Conservation (phyloP, 2,797 vertebrate species). For the Coregonus suidteri region DNA sequence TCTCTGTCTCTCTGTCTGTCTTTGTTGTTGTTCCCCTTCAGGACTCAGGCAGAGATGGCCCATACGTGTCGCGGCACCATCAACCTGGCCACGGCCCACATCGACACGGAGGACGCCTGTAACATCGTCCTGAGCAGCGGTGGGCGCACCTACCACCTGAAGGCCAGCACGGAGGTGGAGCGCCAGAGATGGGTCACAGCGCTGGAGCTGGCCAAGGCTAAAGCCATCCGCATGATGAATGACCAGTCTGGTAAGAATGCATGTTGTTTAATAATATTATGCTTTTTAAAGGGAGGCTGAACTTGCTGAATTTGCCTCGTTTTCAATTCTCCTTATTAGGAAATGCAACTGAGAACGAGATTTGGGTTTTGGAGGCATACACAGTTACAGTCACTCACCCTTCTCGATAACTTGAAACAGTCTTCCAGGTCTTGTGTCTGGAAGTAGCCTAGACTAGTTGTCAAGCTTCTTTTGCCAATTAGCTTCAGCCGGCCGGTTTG, state of each 20-base stretch:
- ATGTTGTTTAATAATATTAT: neutral
- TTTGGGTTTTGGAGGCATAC: too few species aligned
- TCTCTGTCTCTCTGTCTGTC: neutral
- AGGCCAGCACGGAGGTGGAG: conserved; percentile 92
- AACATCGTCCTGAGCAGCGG: conserved; percentile 93
- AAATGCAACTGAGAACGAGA: too few species aligned
- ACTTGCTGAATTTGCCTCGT: too few species aligned
- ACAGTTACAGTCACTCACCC: too few species aligned
- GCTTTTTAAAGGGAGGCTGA: too few species aligned
- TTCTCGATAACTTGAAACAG: too few species aligned
- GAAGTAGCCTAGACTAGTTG: too few species aligned
- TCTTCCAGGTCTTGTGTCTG: too few species aligned
- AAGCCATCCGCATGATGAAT: conserved; percentile 91
- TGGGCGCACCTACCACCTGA: conserved; percentile 94
- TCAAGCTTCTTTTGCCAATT: too few species aligned
- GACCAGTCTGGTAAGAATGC: conserved; percentile 88
- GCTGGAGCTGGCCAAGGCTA: conserved; percentile 93
- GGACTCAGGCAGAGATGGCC: conserved; percentile 98
- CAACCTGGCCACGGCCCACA: conserved; percentile 91
- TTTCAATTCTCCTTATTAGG: too few species aligned
- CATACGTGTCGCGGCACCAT: conserved; percentile 97
- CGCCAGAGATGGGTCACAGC: conserved; percentile 93
- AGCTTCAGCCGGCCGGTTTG: too few species aligned
- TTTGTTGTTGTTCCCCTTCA: conserved; percentile 52
- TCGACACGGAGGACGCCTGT: conserved; percentile 93